phyloP scores from a whole-genome alignment of 2,888 invertebrate species.

The Nephrocerus scutellatus region DNA sequence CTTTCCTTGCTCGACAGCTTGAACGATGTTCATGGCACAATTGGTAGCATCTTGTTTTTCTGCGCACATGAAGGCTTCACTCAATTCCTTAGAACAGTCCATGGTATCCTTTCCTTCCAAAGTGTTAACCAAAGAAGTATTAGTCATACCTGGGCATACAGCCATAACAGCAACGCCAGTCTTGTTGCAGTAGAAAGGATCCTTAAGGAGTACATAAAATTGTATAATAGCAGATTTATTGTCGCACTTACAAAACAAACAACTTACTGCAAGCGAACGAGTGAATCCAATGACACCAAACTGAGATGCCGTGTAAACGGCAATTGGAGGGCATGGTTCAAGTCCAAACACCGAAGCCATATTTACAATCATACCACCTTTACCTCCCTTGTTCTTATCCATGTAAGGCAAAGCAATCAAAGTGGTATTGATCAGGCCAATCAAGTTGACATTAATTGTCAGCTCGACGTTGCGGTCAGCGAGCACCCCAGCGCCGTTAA shows the following conservation, averaged over 20 bases:
- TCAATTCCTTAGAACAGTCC: constrained; percentile 29
- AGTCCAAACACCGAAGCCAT: constrained; percentile 41
- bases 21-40: constrained; percentile 37
- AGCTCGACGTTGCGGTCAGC: constrained; percentile 31
- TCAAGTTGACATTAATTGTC: constrained; percentile 31
- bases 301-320: constrained; percentile 44
- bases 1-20: constrained; percentile 34
- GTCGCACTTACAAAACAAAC: not conserved
- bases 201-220: too few species aligned
- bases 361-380: constrained; percentile 45
- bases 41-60: constrained; percentile 29
- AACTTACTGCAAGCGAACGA: constrained; percentile 35
- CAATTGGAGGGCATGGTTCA: constrained; percentile 30
- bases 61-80: constrained; percentile 27
- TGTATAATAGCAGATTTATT: not conserved
- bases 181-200: constrained; percentile 23
- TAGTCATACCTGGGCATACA: constrained; percentile 30
- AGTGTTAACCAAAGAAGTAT: constrained; percentile 25
- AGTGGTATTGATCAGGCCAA: constrained; percentile 34
- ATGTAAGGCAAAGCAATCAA: constrained; percentile 43
- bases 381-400: constrained; percentile 43
- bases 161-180: constrained; percentile 25
- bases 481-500: constrained; percentile 33
- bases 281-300: constrained; percentile 45
- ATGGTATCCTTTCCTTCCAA: constrained; percentile 26